Evolutionary conservation across 2,113 vertebrate genomes (phyloP).

Genomic region (Heliornis fulica): DNA sequence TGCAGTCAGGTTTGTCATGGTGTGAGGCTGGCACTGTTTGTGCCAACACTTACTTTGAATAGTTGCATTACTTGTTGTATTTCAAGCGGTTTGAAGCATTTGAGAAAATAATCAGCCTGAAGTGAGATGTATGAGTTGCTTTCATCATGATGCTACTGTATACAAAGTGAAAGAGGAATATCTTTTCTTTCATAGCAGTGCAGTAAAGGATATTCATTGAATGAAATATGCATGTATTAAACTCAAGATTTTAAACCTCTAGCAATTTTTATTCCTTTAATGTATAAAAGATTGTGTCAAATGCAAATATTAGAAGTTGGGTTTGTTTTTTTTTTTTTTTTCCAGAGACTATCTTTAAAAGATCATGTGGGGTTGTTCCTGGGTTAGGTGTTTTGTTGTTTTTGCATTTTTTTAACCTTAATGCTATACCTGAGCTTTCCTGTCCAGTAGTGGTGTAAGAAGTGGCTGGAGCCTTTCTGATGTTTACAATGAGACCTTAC

Average conservation of each 20-base stretch:
- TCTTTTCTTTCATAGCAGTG: background rate
- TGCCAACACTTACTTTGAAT: background rate
- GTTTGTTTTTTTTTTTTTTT: background rate
- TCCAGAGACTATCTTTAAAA: background rate
- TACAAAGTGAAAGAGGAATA: background rate
- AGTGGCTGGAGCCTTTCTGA: background rate
- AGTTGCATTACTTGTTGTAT: background rate
- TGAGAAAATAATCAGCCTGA: background rate
- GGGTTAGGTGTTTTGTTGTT: background rate
- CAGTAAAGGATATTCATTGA: background rate
- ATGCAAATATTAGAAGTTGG: background rate
- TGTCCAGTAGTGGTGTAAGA: background rate
- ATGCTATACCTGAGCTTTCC: background rate
- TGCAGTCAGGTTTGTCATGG: background rate
- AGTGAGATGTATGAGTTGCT: background rate
- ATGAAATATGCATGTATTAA: background rate
- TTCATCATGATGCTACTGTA: background rate
- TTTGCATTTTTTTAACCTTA: background rate
- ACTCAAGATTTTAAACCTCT: background rate
- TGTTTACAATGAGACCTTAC: background rate
- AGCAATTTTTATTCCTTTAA: background rate
- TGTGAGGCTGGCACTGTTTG: background rate
- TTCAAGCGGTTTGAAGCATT: constrained; percentile 2
- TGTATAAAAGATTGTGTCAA: background rate
- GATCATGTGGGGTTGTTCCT: background rate